These are phyloP conservation scores for Poeciliopsis turneri DNA, from an alignment of 2,797 vertebrate genomes.

Conservation along the genomic window DNA sequence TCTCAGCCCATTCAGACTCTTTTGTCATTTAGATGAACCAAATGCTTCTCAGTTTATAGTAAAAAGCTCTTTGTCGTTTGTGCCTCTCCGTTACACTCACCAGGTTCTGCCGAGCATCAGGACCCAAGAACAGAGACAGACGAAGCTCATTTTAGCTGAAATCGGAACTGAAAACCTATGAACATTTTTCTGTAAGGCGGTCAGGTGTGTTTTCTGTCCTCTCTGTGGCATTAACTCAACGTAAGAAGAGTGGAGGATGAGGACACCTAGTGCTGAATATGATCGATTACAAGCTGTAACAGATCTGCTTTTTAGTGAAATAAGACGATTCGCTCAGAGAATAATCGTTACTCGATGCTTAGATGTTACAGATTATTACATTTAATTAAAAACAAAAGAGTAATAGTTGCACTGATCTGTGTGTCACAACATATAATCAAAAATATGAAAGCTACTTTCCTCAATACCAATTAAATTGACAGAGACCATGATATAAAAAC, in stretches of 20 bases:
- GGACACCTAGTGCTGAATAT: conserved; percentile 74
- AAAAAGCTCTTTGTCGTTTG: conserved; percentile 65
- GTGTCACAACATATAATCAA: neutral
- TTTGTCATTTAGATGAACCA: conserved; percentile 84
- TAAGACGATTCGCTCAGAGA: neutral
- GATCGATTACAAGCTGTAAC: neutral
- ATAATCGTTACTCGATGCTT: neutral
- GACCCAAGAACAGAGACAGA: conserved; percentile 22
- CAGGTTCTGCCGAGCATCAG: conserved; percentile 27
- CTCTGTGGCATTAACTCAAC: conserved; percentile 3
- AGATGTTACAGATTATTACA: neutral
- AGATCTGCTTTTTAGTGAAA: neutral
- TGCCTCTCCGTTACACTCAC: conserved; percentile 50
- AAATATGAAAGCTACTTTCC: neutral
- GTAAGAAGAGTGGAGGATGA: conserved; percentile 39
- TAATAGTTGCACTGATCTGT: neutral
- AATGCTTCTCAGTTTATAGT: conserved; percentile 61
- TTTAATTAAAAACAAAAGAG: neutral
- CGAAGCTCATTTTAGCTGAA: conserved; percentile 14
- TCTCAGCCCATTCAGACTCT: conserved; percentile 63
- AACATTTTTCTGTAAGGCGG: conserved; percentile 12
- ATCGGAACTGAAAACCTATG: conserved; percentile 2
- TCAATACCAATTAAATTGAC: neutral
- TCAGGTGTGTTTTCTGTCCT: conserved; percentile 23
- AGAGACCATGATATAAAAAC: neutral